phyloP scores from a whole-genome alignment of 2,113 vertebrate species.

The Amphiprion ocellaris region DNA sequence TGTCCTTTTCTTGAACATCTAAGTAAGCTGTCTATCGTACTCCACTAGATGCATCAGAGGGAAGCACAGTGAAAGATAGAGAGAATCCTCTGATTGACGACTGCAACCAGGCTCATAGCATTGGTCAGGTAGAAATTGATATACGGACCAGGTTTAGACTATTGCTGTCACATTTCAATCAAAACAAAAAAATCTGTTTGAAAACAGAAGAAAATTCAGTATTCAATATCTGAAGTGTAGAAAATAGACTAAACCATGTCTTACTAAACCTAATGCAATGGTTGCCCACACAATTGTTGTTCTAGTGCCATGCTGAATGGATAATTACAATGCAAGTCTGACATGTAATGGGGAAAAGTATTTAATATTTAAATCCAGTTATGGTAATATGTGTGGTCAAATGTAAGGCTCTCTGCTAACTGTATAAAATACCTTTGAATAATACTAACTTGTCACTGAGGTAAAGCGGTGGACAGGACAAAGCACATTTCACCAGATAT shows the following conservation, averaged over 20 bases:
- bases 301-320: constrained; percentile 6
- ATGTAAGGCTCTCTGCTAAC: background rate
- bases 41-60: constrained; percentile 24
- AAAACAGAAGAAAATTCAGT: constrained; percentile 1
- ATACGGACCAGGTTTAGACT: constrained; percentile 20
- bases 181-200: constrained; percentile 19
- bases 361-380: background rate
- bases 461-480: background rate
- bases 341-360: background rate
- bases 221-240: background rate
- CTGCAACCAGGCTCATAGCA: constrained; percentile 26
- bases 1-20: constrained; percentile 42
- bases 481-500: background rate
- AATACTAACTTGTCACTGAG: background rate
- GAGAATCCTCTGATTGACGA: constrained; percentile 32
- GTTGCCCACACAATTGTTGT: background rate
- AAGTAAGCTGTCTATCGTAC: constrained; percentile 44
- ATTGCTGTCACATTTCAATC: constrained; percentile 3
- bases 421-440: background rate
- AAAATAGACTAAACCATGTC: constrained; percentile 11
- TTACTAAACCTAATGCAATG: background rate
- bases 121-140: constrained; percentile 16
- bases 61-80: constrained; percentile 12
- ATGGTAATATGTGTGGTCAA: background rate
- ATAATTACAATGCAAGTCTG: constrained; percentile 25